phyloP scores from a whole-genome alignment of 2,113 vertebrate species.

The Myrmophylax atrothorax region DNA sequence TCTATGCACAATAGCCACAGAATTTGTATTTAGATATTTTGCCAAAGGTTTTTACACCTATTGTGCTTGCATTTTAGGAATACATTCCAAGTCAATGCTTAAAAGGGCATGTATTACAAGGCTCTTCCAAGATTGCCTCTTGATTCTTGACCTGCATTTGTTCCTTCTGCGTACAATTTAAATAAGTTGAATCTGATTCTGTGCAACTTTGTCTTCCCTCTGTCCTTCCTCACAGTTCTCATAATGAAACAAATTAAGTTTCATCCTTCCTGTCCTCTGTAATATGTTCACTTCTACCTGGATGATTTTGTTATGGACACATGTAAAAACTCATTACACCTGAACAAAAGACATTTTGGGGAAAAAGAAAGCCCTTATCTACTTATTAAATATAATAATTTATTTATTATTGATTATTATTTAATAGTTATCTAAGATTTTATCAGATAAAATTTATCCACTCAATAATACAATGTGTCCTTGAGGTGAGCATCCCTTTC shows the following conservation, averaged over 20 bases:
- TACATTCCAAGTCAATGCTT: not conserved
- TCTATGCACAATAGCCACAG: not conserved
- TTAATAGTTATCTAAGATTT: not conserved
- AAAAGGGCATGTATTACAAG: not conserved
- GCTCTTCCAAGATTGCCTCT: not conserved
- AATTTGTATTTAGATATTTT: not conserved
- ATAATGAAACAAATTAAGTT: not conserved
- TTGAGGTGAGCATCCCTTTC: constrained; percentile 34
- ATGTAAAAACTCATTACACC: not conserved
- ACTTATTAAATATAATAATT: not conserved
- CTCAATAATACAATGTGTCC: not conserved
- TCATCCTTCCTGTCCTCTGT: not conserved
- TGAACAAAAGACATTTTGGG: not conserved
- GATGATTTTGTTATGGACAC: not conserved
- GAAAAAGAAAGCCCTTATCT: not conserved
- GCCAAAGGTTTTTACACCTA: not conserved
- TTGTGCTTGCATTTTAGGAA: not conserved
- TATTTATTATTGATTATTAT: not conserved
- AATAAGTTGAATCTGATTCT: not conserved
- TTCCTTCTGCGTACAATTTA: not conserved
- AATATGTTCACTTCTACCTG: not conserved
- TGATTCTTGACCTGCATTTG: not conserved
- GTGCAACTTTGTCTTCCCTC: not conserved
- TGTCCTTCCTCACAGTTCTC: not conserved
- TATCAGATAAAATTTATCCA: not conserved